These are phyloP conservation scores for Dreissena polymorpha DNA, from an alignment of 1,140 invertebrate species.

Conservation along the genomic window DNA sequence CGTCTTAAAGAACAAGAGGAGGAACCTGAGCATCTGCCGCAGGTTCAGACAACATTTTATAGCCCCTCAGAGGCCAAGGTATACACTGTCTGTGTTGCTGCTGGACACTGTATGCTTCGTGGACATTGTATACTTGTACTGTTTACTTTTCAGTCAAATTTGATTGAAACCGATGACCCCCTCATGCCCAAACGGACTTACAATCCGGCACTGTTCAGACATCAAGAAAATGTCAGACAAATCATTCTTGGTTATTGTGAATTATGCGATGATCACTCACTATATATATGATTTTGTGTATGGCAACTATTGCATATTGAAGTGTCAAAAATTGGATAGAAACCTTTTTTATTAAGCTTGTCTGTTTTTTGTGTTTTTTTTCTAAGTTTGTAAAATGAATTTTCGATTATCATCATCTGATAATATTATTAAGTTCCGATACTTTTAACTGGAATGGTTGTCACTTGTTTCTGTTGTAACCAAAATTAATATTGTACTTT, in stretches of 20 bases:
- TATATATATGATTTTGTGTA: too few relatives aligned
- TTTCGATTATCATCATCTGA: too few relatives aligned
- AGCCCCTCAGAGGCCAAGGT: conserved; percentile 34
- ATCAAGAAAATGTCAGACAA: conserved; percentile 40
- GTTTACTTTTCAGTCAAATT: conserved; percentile 38
- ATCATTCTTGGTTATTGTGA: conserved; percentile 7
- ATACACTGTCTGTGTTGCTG: neutral
- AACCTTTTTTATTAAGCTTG: too few relatives aligned
- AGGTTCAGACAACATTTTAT: conserved; percentile 20
- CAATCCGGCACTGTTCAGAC: conserved; percentile 20
- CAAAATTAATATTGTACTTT: too few relatives aligned
- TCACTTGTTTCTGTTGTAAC: too few relatives aligned
- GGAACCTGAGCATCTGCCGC: conserved; percentile 7
- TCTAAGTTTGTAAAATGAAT: too few relatives aligned
- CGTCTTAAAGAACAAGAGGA: conserved; percentile 20
- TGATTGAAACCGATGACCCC: conserved; percentile 29
- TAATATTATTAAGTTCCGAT: too few relatives aligned
- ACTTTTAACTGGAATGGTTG: too few relatives aligned
- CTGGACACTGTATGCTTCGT: conserved; percentile 3
- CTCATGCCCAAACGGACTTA: conserved; percentile 2
- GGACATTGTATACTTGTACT: conserved; percentile 25
- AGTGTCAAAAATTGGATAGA: too few relatives aligned
- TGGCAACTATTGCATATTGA: too few relatives aligned
- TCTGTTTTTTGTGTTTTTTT: too few relatives aligned
- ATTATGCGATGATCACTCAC: too few relatives aligned